These are phyloP conservation scores for Protodeltote pygarga DNA, from an alignment of 2,888 invertebrate genomes.

Conservation along the genomic window DNA sequence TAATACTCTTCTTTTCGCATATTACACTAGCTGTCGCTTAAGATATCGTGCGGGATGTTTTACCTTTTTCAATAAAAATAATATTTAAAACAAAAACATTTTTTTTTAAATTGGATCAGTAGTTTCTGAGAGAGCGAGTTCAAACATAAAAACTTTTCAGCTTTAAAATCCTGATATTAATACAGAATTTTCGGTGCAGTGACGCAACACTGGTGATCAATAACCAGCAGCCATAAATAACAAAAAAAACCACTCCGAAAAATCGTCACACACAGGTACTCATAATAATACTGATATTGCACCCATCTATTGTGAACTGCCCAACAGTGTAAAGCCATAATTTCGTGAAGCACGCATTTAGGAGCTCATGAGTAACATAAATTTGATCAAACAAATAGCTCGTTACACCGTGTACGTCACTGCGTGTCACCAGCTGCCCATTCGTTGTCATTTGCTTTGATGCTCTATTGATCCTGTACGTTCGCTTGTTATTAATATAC, in stretches of 20 bases:
- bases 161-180: too few species aligned
- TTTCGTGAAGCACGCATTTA: conserved; percentile 42
- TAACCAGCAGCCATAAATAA: neutral
- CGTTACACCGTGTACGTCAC: conserved; percentile 43
- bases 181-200: too few species aligned
- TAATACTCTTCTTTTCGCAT: too few species aligned
- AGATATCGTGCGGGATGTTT: too few species aligned
- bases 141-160: too few species aligned
- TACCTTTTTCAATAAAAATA: too few species aligned
- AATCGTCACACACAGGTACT: conserved; percentile 15
- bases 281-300: conserved; percentile 32
- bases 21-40: too few species aligned
- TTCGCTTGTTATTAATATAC: conserved; percentile 55
- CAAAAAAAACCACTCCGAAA: neutral
- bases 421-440: conserved; percentile 53
- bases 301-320: conserved; percentile 35
- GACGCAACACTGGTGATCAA: neutral
- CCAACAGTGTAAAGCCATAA: conserved; percentile 43
- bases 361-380: conserved; percentile 47
- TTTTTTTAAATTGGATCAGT: too few species aligned
- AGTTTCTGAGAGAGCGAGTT: too few species aligned
- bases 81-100: too few species aligned
- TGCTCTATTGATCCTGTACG: conserved; percentile 73
- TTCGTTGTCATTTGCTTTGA: conserved; percentile 78
- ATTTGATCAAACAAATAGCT: conserved; percentile 53